Conservation (phyloP, 2,888 invertebrate genomes). For the Teleiodes luculella region DNA sequence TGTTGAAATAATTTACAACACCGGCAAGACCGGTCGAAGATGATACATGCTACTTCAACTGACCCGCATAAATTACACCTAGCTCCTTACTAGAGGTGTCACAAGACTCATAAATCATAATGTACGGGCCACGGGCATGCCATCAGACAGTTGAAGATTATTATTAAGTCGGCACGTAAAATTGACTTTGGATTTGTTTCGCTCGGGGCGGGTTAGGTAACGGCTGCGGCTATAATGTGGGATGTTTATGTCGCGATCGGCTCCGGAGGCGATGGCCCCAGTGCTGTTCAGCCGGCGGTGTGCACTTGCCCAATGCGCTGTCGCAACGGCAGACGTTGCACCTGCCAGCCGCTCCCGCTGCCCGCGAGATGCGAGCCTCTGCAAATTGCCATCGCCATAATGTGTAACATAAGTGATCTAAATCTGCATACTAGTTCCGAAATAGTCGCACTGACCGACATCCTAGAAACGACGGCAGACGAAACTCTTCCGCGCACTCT, state of each 20-base stretch:
- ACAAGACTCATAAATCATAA: constrained; percentile 34
- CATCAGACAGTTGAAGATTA: constrained; percentile 37
- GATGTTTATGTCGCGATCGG: constrained; percentile 67
- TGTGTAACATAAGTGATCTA: constrained; percentile 41
- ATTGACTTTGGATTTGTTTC: constrained; percentile 66
- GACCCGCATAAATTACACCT: constrained; percentile 40
- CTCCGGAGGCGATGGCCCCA: constrained; percentile 66
- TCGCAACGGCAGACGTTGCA: constrained; percentile 72
- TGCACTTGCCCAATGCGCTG: constrained; percentile 69
- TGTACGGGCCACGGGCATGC: constrained; percentile 24
- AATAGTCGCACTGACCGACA: constrained; percentile 6
- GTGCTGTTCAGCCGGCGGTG: constrained; percentile 36
- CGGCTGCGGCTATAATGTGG: constrained; percentile 55
- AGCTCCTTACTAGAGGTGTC: constrained; percentile 29
- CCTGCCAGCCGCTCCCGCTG: constrained; percentile 42
- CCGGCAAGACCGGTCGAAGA: constrained; percentile 45
- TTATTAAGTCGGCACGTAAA: constrained; percentile 46
- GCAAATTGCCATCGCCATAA: constrained; percentile 56
- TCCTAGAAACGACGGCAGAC: constrained; percentile 3
- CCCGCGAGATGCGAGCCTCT: constrained; percentile 55
- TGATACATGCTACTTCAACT: constrained; percentile 38
- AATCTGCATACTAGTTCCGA: constrained; percentile 28
- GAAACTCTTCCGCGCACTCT: background rate
- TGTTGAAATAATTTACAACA: constrained; percentile 52
- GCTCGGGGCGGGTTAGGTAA: constrained; percentile 61